phyloP scores from a whole-genome alignment of 1,140 invertebrate species.

The Bombus waltoni region DNA sequence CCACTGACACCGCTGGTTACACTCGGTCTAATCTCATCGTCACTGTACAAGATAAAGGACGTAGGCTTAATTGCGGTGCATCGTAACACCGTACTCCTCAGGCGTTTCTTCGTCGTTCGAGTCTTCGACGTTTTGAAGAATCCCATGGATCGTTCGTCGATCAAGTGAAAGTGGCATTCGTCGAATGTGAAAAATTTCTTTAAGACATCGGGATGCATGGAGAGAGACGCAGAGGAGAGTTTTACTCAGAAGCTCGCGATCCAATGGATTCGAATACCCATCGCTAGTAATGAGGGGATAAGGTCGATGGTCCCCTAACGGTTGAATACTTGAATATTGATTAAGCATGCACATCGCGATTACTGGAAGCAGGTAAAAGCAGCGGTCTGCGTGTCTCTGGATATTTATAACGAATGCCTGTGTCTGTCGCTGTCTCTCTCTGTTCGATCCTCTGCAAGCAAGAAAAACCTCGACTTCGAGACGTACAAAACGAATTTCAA shows the following conservation, averaged over 20 bases:
- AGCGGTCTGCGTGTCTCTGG: conserved; percentile 72
- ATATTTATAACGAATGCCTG: conserved; percentile 71
- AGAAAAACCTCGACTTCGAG: not conserved
- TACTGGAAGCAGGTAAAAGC: conserved; percentile 65
- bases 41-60: no score
- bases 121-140: no score
- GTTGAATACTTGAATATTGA: conserved; percentile 76
- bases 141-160: no score
- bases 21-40: no score
- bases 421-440: conserved; percentile 18
- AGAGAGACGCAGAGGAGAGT: no score
- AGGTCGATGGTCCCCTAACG: conserved; percentile 35
- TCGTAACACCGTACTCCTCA: no score
- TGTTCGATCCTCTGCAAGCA: not conserved
- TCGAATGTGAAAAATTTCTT: no score
- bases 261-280: conserved; percentile 13
- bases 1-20: no score
- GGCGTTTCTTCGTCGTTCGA: no score
- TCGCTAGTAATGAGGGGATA: conserved; percentile 30
- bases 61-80: no score
- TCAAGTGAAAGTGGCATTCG: no score
- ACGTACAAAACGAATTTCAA: conserved; percentile 43
- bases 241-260: not conserved
- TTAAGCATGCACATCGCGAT: conserved; percentile 74
- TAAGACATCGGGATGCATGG: no score